A percentile compares a stretch with the other conserved stretches of the same genome.
Evolutionary conservation across 2,113 vertebrate genomes (phyloP).

Genomic region (Odontophorus gujanensis): DNA sequence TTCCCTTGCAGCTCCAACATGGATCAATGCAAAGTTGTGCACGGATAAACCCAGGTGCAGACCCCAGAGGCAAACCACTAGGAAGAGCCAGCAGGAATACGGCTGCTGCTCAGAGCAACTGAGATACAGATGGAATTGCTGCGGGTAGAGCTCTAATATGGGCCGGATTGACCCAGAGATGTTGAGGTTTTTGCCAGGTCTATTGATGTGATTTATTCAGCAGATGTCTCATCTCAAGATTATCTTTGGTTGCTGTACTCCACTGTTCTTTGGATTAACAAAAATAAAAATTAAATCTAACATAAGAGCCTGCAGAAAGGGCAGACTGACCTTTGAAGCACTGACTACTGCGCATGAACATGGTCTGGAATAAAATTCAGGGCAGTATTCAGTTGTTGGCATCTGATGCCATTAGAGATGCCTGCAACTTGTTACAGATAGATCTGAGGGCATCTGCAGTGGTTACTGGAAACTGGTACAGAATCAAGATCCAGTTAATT

Average conservation of each 20-base stretch:
- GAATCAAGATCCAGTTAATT: neutral
- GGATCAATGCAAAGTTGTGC: neutral
- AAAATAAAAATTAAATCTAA: neutral
- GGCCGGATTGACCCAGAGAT: neutral
- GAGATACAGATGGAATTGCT: neutral
- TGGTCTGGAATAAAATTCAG: neutral
- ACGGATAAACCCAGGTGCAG: neutral
- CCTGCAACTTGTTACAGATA: neutral
- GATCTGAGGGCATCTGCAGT: neutral
- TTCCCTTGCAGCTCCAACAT: neutral
- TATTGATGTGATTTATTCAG: neutral
- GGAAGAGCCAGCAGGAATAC: neutral
- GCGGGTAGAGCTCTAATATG: neutral
- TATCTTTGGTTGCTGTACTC: neutral
- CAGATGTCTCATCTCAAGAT: neutral
- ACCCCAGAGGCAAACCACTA: neutral
- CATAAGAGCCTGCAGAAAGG: neutral
- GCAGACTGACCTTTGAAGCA: neutral
- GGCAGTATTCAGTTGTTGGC: neutral
- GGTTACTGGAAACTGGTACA: neutral
- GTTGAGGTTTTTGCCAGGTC: neutral
- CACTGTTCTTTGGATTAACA: neutral
- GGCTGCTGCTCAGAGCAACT: neutral
- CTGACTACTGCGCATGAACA: neutral
- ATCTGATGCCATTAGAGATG: neutral